A percentile compares a stretch with the other conserved stretches of the same genome.
phyloP scores from a whole-genome alignment of 2,888 invertebrate genomes.

The Crematogaster levior region DNA sequence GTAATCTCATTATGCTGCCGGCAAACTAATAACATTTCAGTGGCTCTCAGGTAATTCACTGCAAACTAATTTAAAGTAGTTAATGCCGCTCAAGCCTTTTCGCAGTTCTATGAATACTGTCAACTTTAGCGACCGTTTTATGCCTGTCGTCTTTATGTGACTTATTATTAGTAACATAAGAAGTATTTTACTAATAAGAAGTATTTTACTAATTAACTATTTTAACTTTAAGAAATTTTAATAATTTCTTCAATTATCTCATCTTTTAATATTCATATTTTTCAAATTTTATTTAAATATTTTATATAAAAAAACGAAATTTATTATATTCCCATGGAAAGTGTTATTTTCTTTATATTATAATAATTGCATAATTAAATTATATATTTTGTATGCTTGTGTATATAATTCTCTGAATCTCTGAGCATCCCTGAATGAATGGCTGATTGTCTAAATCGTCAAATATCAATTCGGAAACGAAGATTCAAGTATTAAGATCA shows the following conservation, averaged over 20 bases:
- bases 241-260: background rate
- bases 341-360: too few species aligned
- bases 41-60: constrained; percentile 58
- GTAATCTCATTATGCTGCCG: constrained; percentile 59
- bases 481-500: too few species aligned
- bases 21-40: constrained; percentile 62
- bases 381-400: too few species aligned
- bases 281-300: background rate
- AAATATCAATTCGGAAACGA: too few species aligned
- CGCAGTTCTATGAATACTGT: constrained; percentile 19
- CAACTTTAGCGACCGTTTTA: constrained; percentile 12
- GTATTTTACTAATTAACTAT: too few species aligned
- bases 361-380: too few species aligned
- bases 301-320: too few species aligned
- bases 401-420: too few species aligned
- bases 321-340: too few species aligned
- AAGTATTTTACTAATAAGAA: background rate
- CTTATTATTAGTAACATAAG: background rate
- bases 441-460: too few species aligned
- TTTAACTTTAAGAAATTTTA: too few species aligned
- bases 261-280: background rate
- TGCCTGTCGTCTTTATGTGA: background rate
- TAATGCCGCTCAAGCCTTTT: constrained; percentile 45
- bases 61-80: constrained; percentile 60
- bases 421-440: too few species aligned